A percentile compares a stretch with the other conserved stretches of the same genome.
Conservation (phyloP, 1,140 invertebrate species). For the Microplitis demolitor region DNA sequence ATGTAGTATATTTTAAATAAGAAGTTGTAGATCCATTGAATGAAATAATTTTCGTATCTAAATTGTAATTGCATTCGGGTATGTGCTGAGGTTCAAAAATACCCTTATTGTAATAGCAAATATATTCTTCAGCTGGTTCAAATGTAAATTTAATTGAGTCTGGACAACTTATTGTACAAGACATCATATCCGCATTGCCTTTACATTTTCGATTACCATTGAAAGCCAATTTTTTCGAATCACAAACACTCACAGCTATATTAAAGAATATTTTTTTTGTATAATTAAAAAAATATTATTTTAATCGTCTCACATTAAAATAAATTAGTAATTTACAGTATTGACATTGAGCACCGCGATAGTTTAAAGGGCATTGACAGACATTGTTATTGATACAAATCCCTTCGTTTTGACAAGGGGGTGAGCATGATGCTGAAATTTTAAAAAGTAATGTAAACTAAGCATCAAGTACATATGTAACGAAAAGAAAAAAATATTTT, state of each 20-base stretch:
- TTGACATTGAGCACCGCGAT: constrained; percentile 75
- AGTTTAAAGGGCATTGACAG: constrained; percentile 77
- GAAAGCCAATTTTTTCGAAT: constrained; percentile 68
- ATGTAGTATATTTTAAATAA: too few species aligned
- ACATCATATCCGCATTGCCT: constrained; percentile 64
- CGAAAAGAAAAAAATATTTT: background rate
- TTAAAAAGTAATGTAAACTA: too few species aligned
- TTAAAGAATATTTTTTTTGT: background rate
- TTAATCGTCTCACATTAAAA: background rate
- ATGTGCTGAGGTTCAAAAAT: constrained; percentile 71
- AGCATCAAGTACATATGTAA: too few species aligned
- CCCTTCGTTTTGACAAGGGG: constrained; percentile 77
- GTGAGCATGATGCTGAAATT: constrained; percentile 70
- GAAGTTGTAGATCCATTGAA: too few species aligned
- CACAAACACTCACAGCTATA: constrained; percentile 66
- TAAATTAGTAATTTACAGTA: constrained; percentile 66
- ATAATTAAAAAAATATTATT: constrained; percentile 12
- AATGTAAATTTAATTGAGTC: constrained; percentile 66
- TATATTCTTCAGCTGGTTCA: constrained; percentile 67
- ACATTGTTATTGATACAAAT: constrained; percentile 74
- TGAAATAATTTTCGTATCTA: too few species aligned
- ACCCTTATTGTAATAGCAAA: constrained; percentile 73
- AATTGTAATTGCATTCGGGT: constrained; percentile 77
- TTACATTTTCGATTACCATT: constrained; percentile 77
- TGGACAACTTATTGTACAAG: constrained; percentile 73